Evolutionary conservation across 2,113 vertebrate species (phyloP), one percentile per base, ranked within the genome.

Genomic region (Channa argus): DNA sequence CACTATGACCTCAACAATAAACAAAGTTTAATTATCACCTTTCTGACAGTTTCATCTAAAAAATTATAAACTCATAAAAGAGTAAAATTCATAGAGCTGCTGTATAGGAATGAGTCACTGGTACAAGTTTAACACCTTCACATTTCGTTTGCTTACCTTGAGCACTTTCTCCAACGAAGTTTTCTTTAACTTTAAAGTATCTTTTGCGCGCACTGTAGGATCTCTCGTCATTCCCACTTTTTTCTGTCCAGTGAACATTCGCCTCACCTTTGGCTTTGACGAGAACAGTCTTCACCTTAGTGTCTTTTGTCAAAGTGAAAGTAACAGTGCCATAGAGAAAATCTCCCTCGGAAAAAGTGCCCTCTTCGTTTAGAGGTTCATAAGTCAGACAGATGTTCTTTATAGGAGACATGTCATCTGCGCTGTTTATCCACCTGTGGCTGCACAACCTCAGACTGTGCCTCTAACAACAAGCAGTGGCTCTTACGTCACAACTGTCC

Each of bases 241-340:
- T 56, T 2, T 86, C 84, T 0, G 47, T 53, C 92, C 94, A 93
- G 10, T 5, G 2, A 0, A 91, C 91, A 0, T 43, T 0, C 1
- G 88, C 90, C 0, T 88, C 85, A 0, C 92, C 92, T 63, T 88
- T 93, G 1, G 24, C 54, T 74, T 92, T 93, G 0, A 94, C 51
- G 0, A 43, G 6, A 1, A 93, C 2, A 0, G 14, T 34, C 56
- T 91, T 87, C 3, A 92, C 56, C 75, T 87, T 90, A 33, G 72
- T 82, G 1, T 87, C 59, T 56, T 84, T 77, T 0, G 14, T 52
- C 64, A 90, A 37, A 0, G n/a, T 74, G 37, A 92, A 74, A 15
- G 62, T 52, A 1, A 90, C 37, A 0, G 12, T 55, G 5, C 90
- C 89, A 3, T 6, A 6, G 0, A 91, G 8, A 0, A 38, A 46